Percentiles rank a stretch among this genome's conserved stretches.
These are phyloP conservation scores for Drosophila testacea DNA, from an alignment of 2,888 invertebrate genomes.

Conservation along the genomic window DNA sequence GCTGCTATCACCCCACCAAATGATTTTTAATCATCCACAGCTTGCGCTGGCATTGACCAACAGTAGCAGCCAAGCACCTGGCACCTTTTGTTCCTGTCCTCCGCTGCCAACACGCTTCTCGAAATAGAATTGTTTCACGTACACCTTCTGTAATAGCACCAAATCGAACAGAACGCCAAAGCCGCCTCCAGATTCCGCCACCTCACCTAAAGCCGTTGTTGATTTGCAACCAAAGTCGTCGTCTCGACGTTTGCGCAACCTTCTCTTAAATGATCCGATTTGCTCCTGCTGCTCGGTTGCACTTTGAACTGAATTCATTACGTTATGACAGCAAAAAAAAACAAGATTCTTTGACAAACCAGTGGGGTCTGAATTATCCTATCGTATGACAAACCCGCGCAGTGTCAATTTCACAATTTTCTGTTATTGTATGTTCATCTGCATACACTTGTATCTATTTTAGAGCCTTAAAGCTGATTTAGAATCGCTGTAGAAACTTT, in stretches of 20 bases:
- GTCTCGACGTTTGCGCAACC: constrained; percentile 57
- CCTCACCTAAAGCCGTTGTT: not conserved
- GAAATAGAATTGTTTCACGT: constrained; percentile 82
- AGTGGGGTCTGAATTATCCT: not conserved
- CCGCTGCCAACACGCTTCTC: constrained; percentile 83
- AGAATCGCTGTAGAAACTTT: not conserved
- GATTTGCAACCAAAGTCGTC: constrained; percentile 12
- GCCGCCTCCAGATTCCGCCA: constrained; percentile 17
- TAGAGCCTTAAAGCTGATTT: not conserved
- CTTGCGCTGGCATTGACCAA: constrained; percentile 26
- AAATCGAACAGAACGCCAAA: constrained; percentile 39
- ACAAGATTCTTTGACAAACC: constrained; percentile 31
- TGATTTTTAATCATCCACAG: constrained; percentile 75
- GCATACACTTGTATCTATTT: constrained; percentile 1
- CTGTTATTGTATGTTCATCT: not conserved
- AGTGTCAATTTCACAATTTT: constrained; percentile 10
- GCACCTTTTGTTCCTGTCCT: constrained; percentile 50
- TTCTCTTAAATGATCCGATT: constrained; percentile 67
- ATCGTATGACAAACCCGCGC: not conserved
- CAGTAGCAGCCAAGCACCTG: constrained; percentile 8
- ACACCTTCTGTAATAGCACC: constrained; percentile 78
- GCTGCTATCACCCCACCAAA: constrained; percentile 13
- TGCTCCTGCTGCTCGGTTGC: constrained; percentile 63
- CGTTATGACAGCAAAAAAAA: constrained; percentile 54
- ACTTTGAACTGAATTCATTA: constrained; percentile 81